Evolutionary conservation across 2,888 invertebrate genomes (phyloP).

Genomic region (Melieria crassipennis): DNA sequence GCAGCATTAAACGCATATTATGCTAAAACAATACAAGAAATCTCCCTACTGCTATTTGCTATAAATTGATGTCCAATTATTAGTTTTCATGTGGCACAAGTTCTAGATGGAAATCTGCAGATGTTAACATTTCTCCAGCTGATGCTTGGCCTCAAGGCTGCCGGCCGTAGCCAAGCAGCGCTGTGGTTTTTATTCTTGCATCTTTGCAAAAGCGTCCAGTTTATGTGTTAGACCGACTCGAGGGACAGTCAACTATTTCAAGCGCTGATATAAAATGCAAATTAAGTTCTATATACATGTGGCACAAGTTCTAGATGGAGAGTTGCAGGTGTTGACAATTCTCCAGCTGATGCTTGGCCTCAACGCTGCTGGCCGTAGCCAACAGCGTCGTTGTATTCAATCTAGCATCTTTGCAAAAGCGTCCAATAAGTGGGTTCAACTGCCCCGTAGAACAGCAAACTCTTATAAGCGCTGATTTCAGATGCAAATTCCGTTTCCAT

Average conservation of each 20-base stretch:
- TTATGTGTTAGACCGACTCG: constrained; percentile 31
- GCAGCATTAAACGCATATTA: constrained; percentile 24
- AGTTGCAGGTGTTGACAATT: constrained; percentile 26
- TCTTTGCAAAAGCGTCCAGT: constrained; percentile 59
- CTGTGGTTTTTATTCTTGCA: constrained; percentile 51
- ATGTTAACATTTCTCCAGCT: constrained; percentile 44
- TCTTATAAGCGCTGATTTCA: constrained; percentile 55
- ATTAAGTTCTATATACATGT: constrained; percentile 30
- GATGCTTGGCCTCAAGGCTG: constrained; percentile 51
- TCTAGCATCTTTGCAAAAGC: constrained; percentile 63
- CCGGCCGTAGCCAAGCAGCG: background rate
- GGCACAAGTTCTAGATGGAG: constrained; percentile 39
- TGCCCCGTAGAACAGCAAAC: constrained; percentile 34
- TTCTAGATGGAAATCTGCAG: constrained; percentile 36
- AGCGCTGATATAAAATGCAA: constrained; percentile 60
- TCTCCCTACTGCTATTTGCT: background rate
- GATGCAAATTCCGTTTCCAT: constrained; percentile 48
- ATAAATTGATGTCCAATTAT: background rate
- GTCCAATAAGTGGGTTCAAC: constrained; percentile 39
- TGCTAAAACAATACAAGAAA: constrained; percentile 22
- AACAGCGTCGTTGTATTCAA: constrained; percentile 22
- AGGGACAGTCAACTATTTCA: constrained; percentile 38
- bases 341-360: constrained; percentile 56
- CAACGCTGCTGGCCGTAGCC: constrained; percentile 16
- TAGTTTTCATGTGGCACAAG: constrained; percentile 24